Base-by-base conservation (phyloP, 1,140 invertebrate species). In the Rhizoglyphus robini region DNA sequence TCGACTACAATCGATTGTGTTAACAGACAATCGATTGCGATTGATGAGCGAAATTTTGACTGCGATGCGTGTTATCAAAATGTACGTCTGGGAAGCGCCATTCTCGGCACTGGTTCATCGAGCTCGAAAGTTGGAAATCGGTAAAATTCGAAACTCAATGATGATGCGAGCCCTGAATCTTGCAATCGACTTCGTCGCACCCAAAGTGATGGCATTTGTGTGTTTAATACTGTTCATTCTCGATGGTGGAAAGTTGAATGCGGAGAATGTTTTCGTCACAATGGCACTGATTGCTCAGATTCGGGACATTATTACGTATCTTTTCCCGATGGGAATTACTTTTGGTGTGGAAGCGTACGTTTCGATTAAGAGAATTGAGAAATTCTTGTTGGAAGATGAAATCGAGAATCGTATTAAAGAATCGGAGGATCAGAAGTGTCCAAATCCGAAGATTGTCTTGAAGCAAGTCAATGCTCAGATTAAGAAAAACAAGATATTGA, bases 21-120 rank as follows among this genome's bases (percentile, higher is more conserved):
- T 82, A 69, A 91, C 89, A 0, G 90, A 95, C 73, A 83, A 90
- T 71, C 79, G 90, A 66, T 84, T 93, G 0, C 79, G 84, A 60
- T 74, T 91, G 58, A 91, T 93, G 87, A 90, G 87, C n/a, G n/a
- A n/a, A n/a, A n/a, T n/a, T n/a, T n/a, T n/a, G n/a, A n/a, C n/a
- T n/a, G n/a, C n/a, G n/a, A n/a, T n/a, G n/a, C n/a, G n/a, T n/a
- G n/a, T n/a, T n/a, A n/a, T n/a, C n/a, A n/a, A n/a, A n/a, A n/a
- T 60, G 58, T 60, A 60, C 30, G 4, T 46, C 20, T 60, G 58
- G 58, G 58, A 60, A 23, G 23, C 5, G 30, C 36, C 58, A 4
- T 60, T 60, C 20, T 5, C 8, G 11, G 4, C n/a, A 23, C 29
- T 60, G 30, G 58, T 60, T 4, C 5, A 60, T n/a, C 5, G 8